phyloP scores from a whole-genome alignment of 2,113 vertebrate species.

The Cebidichthys violaceus region DNA sequence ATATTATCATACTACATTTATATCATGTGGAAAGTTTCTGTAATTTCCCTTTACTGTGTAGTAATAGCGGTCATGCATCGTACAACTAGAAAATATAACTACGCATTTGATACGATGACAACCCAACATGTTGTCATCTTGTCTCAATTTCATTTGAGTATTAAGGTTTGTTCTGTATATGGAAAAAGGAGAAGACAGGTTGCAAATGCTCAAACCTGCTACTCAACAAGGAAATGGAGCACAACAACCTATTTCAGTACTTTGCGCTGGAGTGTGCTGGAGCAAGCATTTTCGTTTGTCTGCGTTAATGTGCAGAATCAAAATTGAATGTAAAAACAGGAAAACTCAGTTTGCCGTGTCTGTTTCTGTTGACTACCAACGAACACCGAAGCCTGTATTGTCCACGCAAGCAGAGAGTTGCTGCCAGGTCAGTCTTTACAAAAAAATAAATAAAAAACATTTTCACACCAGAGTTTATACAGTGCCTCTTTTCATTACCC shows the following conservation, averaged over 20 bases:
- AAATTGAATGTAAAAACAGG: not conserved
- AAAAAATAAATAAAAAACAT: not conserved
- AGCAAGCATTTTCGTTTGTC: not conserved
- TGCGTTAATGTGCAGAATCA: constrained; percentile 3
- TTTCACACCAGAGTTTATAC: not conserved
- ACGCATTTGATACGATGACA: not conserved
- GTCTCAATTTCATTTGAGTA: not conserved
- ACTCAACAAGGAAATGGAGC: not conserved
- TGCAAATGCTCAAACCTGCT: not conserved
- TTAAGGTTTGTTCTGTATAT: not conserved
- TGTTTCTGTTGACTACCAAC: not conserved
- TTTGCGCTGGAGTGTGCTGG: not conserved
- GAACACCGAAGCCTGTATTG: not conserved
- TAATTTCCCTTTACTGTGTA: not conserved
- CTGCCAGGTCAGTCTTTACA: not conserved
- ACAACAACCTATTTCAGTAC: not conserved
- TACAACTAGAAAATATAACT: not conserved
- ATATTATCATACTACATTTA: not conserved
- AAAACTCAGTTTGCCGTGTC: not conserved
- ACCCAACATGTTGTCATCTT: no score
- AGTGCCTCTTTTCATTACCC: not conserved
- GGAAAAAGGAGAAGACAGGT: not conserved
- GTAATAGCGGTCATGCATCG: not conserved
- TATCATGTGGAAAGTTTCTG: not conserved
- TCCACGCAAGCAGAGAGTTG: not conserved